Evolutionary conservation across 2,888 invertebrate species (phyloP).

Genomic region (Phortica magna): DNA sequence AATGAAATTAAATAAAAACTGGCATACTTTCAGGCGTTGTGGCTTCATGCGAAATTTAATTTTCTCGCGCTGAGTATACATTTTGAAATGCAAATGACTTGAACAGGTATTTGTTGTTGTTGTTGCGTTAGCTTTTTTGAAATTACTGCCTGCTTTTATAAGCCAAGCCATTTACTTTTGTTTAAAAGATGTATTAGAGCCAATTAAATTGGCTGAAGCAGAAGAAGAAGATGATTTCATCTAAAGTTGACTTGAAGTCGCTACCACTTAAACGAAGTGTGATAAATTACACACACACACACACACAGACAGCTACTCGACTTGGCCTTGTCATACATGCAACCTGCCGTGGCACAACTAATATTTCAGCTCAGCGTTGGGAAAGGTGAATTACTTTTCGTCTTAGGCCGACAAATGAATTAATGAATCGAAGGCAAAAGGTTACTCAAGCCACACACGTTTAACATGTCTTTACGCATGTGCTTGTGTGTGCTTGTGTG

Average conservation of each 20-base stretch:
- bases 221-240: background rate
- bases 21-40: slow-evolving; percentile 39
- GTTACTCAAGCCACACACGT: background rate
- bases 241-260: slow-evolving; percentile 5
- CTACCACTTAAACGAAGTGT: slow-evolving; percentile 2
- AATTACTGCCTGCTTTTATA: background rate
- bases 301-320: background rate
- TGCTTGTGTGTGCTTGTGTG: background rate
- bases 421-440: slow-evolving; percentile 14
- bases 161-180: background rate
- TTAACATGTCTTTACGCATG: slow-evolving; percentile 18
- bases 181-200: background rate
- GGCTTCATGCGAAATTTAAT: slow-evolving; percentile 61
- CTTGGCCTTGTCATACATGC: background rate
- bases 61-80: slow-evolving; percentile 50
- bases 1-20: slow-evolving; percentile 65
- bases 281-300: background rate
- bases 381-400: background rate
- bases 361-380: too few species aligned
- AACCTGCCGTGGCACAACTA: background rate
- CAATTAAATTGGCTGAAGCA: background rate
- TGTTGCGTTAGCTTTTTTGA: slow-evolving; percentile 32
- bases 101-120: slow-evolving; percentile 53
- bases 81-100: slow-evolving; percentile 51
- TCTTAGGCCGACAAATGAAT: background rate